Evolutionary conservation across 2,888 invertebrate genomes (phyloP).

Genomic region (Drosophila paranaensis): DNA sequence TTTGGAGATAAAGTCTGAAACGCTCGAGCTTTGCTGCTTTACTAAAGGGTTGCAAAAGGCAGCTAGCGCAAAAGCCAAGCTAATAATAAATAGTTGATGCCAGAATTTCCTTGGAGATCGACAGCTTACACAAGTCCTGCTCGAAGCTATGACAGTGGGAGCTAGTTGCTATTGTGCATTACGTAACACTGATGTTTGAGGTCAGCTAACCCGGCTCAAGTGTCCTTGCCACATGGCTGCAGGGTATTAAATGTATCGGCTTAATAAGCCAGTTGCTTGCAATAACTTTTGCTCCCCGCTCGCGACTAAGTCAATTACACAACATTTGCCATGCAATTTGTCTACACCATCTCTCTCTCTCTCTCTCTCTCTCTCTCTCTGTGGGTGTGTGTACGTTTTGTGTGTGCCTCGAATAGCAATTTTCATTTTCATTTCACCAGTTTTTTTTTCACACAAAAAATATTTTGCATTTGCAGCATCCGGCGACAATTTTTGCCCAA

Average conservation of each 20-base stretch:
- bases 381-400: constrained; percentile 15
- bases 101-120: background rate
- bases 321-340: constrained; percentile 72
- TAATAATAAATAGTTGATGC: background rate
- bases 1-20: too few relatives aligned
- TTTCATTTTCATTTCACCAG: constrained; percentile 69
- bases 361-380: background rate
- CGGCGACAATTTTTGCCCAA: constrained; percentile 65
- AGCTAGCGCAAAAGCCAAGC: background rate
- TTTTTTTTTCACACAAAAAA: constrained; percentile 55
- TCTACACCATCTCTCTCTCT: constrained; percentile 8
- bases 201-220: background rate
- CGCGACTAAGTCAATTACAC: constrained; percentile 71
- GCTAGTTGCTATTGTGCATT: background rate
- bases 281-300: constrained; percentile 25
- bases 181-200: too few relatives aligned
- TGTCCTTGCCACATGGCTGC: background rate
- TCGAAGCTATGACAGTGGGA: background rate
- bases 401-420: constrained; percentile 46
- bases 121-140: background rate
- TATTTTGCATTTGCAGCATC: constrained; percentile 80
- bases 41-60: background rate
- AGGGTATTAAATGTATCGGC: constrained; percentile 31
- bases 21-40: background rate
- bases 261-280: constrained; percentile 4